Conservation (phyloP, 2,113 vertebrate genomes). For the Opisthocomus hoazin region DNA sequence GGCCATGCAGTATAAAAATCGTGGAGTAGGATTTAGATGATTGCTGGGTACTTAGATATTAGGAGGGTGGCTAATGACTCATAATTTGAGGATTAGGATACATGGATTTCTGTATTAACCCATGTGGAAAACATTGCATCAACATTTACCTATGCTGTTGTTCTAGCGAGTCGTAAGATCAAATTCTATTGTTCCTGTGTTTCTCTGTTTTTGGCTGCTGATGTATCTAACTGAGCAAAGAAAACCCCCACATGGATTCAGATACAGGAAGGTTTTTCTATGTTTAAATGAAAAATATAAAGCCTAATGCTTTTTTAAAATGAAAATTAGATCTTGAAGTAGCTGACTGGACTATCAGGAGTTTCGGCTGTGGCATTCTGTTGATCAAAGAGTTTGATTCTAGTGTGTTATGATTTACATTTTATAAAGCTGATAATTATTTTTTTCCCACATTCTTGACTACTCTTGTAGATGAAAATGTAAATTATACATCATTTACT, state of each 20-base stretch:
- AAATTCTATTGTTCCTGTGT: background rate
- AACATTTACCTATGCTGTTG: background rate
- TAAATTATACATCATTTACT: background rate
- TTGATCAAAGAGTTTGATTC: background rate
- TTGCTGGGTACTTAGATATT: background rate
- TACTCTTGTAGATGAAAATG: background rate
- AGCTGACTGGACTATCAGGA: background rate
- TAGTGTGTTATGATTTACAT: background rate
- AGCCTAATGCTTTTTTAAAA: background rate
- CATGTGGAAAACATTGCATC: background rate
- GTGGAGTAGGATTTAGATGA: background rate
- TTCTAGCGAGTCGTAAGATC: background rate
- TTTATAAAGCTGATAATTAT: background rate
- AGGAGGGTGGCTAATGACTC: background rate
- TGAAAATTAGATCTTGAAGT: background rate
- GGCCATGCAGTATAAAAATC: background rate
- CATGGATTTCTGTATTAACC: background rate
- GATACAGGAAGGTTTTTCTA: background rate
- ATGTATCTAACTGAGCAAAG: rapidly evolving
- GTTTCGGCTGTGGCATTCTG: background rate
- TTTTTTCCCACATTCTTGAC: background rate
- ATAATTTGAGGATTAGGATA: background rate
- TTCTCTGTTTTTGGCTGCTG: background rate
- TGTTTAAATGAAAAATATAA: background rate
- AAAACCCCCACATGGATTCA: background rate